A percentile compares a stretch with the other conserved stretches of the same genome.
Evolutionary conservation across 1,140 invertebrate species (phyloP).

Genomic region (Diabrotica virgifera): DNA sequence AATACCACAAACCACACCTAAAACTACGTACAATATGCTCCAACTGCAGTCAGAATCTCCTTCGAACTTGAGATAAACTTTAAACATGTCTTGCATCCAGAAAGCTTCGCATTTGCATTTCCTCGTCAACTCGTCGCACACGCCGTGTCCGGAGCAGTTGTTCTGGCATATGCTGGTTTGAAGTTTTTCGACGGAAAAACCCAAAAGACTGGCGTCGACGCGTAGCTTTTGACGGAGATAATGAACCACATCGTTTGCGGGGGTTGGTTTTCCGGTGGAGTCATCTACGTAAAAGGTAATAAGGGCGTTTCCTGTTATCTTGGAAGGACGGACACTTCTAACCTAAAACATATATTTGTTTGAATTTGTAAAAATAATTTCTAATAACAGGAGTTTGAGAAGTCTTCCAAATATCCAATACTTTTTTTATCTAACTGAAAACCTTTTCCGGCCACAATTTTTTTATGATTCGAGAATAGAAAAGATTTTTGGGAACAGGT

Average conservation of each 20-base stretch:
- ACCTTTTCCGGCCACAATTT: too few relatives aligned
- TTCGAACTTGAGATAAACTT: constrained; percentile 56
- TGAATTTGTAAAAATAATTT: too few relatives aligned
- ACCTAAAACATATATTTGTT: constrained; percentile 32
- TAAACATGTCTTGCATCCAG: constrained; percentile 77
- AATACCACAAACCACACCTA: constrained; percentile 65
- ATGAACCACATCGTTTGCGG: constrained; percentile 43
- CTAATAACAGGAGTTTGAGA: too few relatives aligned
- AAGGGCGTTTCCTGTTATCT: constrained; percentile 55
- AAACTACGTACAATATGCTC: constrained; percentile 84
- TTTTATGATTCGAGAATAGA: too few relatives aligned
- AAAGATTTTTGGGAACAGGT: too few relatives aligned
- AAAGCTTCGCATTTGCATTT: constrained; percentile 90
- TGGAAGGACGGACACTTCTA: constrained; percentile 42
- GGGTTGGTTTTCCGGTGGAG: constrained; percentile 33
- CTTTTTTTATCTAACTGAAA: too few relatives aligned
- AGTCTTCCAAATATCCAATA: too few relatives aligned
- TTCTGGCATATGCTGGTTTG: constrained; percentile 87
- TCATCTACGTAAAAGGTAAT: constrained; percentile 61
- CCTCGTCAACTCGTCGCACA: constrained; percentile 79
- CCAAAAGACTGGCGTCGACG: constrained; percentile 69
- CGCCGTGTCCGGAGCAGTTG: constrained; percentile 88
- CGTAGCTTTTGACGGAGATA: constrained; percentile 63
- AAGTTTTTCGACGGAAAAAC: constrained; percentile 69
- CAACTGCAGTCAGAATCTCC: constrained; percentile 81